These are phyloP conservation scores for Distichodus sexfasciatus DNA, from an alignment of 2,797 vertebrate species.

Conservation along the genomic window DNA sequence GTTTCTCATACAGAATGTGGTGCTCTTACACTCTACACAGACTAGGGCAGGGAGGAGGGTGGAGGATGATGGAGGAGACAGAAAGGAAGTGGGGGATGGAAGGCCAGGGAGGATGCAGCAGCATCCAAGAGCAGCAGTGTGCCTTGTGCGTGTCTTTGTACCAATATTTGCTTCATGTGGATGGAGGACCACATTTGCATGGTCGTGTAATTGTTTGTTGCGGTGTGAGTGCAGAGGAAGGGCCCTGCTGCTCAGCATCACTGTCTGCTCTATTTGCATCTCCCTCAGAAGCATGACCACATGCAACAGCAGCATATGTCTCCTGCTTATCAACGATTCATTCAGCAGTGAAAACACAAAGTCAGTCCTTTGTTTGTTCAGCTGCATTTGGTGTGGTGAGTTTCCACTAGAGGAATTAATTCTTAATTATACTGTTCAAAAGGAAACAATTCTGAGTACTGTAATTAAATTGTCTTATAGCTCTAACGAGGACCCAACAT, in stretches of 20 bases:
- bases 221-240: not conserved
- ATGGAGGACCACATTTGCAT: not conserved
- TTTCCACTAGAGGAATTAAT: no score
- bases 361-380: no score
- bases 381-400: no score
- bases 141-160: not conserved
- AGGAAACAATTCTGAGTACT: no score
- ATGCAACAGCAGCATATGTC: not conserved
- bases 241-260: not conserved
- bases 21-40: constrained; percentile 32
- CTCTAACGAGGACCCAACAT: no score
- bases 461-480: no score
- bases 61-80: constrained; percentile 22
- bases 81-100: constrained; percentile 45
- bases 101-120: constrained; percentile 58
- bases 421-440: no score
- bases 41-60: constrained; percentile 30
- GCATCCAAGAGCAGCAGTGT: constrained; percentile 26
- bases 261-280: constrained; percentile 11
- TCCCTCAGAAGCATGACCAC: constrained; percentile 3
- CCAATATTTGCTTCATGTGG: not conserved
- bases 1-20: constrained; percentile 30
- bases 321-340: not conserved
- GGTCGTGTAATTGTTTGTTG: not conserved
- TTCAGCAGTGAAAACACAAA: no score